Base-by-base conservation (phyloP, 2,797 vertebrate species). In the Neosilurus mollespiculum region DNA sequence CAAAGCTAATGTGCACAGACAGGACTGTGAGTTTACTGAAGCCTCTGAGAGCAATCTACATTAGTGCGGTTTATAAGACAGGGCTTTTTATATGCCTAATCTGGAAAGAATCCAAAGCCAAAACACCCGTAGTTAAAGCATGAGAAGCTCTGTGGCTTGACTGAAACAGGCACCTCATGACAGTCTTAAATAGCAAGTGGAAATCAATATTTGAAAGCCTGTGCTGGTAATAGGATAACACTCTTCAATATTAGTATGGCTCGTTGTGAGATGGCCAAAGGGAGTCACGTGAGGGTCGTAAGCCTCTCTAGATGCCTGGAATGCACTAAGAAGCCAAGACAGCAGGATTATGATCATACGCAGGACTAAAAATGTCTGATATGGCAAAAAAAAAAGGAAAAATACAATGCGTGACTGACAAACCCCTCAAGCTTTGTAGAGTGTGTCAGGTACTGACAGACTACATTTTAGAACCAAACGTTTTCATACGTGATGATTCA, bases 271-370 rank as follows among this genome's bases (percentile, higher is more conserved):
- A 51, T 72, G 66, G 76, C 58, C 83, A 86, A 51, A 43, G 51
- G 86, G 76, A 80, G 83, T 87, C 84, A 69, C 88, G 7, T 22
- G 70, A 20, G 43, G 83, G 78, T 86, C 56, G 81, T 51, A 58
- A 80, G 56, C 82, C 73, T 80, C 73, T 75, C 80, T 85, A 72
- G 82, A 66, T 51, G 54, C 9, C 88, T 83, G 88, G 87, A 93
- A 91, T 93, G 91, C 89, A 84, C 85, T 88, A 84, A 87, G 88
- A 88, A 3, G 43, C 85, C 82, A 80, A 90, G 80, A 85, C 18
- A 0, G 81, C 82, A 73, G 56, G 88, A 11, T 79, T 87, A 92
- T 88, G 90, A 90, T 93, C 92, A 92, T 91, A 92, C 91, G 92
- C 83, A 88, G 84, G 89, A 92, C 90, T 85, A 83, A 83, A 87